Evolutionary conservation across 1,140 invertebrate species (phyloP).

Genomic region (Heliconius eleuchia): DNA sequence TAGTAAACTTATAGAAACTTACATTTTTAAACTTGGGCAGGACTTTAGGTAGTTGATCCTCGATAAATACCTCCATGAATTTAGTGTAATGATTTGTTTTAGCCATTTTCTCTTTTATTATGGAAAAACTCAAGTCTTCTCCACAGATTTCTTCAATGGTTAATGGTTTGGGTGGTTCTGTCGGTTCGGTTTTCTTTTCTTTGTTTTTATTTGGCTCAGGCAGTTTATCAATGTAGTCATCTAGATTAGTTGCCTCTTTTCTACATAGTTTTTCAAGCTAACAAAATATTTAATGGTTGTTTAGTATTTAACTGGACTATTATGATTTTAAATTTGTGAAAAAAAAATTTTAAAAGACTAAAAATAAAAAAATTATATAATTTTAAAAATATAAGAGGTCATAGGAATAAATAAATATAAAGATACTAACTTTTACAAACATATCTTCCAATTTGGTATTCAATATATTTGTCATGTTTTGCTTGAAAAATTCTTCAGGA

Average conservation of each 20-base stretch:
- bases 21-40: conserved; percentile 42
- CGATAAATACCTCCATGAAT: conserved; percentile 43
- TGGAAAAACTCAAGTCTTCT: neutral
- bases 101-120: conserved; percentile 25
- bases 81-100: conserved; percentile 36
- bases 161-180: neutral
- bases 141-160: conserved; percentile 10
- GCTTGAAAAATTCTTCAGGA: conserved; percentile 47
- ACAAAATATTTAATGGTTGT: neutral
- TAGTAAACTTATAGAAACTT: conserved; percentile 23
- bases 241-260: conserved; percentile 7
- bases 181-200: neutral
- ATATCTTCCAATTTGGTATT: conserved; percentile 43
- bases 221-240: conserved; percentile 11
- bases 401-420: neutral
- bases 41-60: conserved; percentile 39
- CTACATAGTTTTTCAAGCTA: conserved; percentile 20
- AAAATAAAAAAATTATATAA: neutral
- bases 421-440: conserved; percentile 47
- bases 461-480: conserved; percentile 43
- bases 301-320: neutral
- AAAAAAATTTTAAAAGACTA: neutral
- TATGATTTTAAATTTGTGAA: no score
- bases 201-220: conserved; percentile 14
- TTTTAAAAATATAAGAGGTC: neutral